Conservation (phyloP, 2,113 vertebrate genomes). For the Numenius arquata region DNA sequence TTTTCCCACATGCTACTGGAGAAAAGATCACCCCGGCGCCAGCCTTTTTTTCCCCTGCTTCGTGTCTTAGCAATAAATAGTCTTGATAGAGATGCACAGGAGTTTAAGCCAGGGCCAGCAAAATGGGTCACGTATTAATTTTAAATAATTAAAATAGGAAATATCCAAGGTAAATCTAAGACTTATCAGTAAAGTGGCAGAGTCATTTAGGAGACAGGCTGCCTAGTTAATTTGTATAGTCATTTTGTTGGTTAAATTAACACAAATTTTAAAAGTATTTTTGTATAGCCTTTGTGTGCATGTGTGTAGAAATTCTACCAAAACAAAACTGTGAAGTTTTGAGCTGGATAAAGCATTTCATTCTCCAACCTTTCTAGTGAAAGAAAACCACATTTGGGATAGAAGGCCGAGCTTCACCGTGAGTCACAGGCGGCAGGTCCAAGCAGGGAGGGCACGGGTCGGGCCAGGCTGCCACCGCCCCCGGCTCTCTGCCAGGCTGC, state of each 20-base stretch:
- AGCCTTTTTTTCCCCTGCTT: not conserved
- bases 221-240: not conserved
- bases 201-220: not conserved
- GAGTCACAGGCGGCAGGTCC: not conserved
- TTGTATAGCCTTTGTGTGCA: not conserved
- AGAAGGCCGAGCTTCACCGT: not conserved
- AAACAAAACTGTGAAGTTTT: not conserved
- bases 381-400: not conserved
- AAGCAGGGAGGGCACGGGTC: accelerated
- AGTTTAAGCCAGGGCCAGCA: not conserved
- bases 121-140: not conserved
- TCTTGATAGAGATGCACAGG: not conserved
- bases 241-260: not conserved
- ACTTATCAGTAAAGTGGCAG: not conserved
- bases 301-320: not conserved
- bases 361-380: not conserved
- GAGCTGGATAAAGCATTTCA: not conserved
- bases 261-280: not conserved
- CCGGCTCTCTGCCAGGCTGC: not conserved
- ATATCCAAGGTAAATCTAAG: not conserved
- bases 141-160: not conserved
- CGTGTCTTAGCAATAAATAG: not conserved
- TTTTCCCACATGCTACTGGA: constrained; percentile 55
- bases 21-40: not conserved
- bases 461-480: not conserved